Percentiles rank a stretch among this genome's conserved stretches.
Evolutionary conservation across 2,797 vertebrate species (phyloP).

Genomic region (Scomberomorus guttatus): DNA sequence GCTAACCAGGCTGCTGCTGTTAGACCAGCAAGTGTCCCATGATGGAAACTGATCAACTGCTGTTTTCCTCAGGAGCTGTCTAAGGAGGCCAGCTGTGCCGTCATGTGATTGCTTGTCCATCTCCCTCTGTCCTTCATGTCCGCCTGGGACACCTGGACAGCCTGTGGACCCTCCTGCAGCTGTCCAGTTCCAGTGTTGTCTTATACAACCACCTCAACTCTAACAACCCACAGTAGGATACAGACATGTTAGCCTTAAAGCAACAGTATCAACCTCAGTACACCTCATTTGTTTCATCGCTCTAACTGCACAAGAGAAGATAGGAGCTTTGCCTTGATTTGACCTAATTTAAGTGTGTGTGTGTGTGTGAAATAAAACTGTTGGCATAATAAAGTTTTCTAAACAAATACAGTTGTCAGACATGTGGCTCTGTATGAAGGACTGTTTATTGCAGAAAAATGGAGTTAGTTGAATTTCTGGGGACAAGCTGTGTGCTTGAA

Average conservation of each 20-base stretch:
- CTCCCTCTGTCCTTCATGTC: not conserved
- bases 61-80: constrained; percentile 60
- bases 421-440: not conserved
- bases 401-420: constrained; percentile 21
- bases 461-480: not conserved
- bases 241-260: constrained; percentile 8
- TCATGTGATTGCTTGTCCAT: constrained; percentile 81
- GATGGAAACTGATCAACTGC: not conserved
- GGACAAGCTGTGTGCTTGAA: not conserved
- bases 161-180: not conserved
- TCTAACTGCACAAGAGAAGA: constrained; percentile 21
- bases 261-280: constrained; percentile 11
- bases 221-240: not conserved
- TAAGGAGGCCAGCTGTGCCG: constrained; percentile 82
- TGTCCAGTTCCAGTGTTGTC: not conserved
- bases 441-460: constrained; percentile 8
- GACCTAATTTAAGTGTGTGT: constrained; percentile 29
- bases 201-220: not conserved
- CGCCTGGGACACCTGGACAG: not conserved
- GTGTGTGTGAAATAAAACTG: constrained; percentile 27
- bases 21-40: not conserved
- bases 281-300: not conserved
- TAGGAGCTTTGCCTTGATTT: constrained; percentile 34
- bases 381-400: constrained; percentile 76
- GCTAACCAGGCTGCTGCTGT: not conserved